Evolutionary conservation across 2,888 invertebrate species (phyloP).

Genomic region (Neoitamus cyanurus): DNA sequence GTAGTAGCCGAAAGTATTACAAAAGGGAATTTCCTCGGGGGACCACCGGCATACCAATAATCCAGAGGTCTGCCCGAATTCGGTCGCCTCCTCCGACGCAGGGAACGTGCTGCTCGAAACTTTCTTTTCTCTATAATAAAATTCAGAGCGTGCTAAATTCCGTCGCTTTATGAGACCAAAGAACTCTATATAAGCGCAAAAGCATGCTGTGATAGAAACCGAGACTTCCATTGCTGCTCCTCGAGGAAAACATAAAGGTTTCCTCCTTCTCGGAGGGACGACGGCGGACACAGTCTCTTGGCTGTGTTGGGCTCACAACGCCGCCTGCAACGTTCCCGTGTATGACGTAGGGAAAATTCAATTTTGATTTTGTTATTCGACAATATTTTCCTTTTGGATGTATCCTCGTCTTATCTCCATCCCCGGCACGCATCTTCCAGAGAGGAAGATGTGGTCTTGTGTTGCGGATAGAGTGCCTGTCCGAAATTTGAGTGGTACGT

Average conservation of each 20-base stretch:
- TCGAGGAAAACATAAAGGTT: not conserved
- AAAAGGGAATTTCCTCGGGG: not conserved
- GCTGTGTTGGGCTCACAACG: not conserved
- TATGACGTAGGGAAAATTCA: slow-evolving; percentile 24
- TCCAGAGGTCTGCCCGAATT: not conserved
- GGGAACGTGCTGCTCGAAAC: slow-evolving; percentile 20
- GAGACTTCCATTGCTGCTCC: not conserved
- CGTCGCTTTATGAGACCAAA: slow-evolving; percentile 18
- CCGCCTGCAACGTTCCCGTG: not conserved
- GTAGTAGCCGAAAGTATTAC: not conserved
- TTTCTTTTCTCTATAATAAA: slow-evolving; percentile 19
- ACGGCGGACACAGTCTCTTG: not conserved
- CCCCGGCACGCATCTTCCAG: not conserved
- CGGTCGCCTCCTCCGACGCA: not conserved
- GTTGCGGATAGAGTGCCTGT: not conserved
- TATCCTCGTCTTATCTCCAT: not conserved
- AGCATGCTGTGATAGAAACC: not conserved
- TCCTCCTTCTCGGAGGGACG: not conserved
- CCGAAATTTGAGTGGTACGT: slow-evolving; percentile 20
- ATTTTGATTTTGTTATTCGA: slow-evolving; percentile 16
- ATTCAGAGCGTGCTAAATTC: slow-evolving; percentile 34
- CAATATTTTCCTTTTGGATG: not conserved
- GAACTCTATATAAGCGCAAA: slow-evolving; percentile 22
- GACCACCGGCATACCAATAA: not conserved
- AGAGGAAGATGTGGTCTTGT: not conserved